Conservation (phyloP, 1,140 invertebrate species). For the Dreissena rostriformis region DNA sequence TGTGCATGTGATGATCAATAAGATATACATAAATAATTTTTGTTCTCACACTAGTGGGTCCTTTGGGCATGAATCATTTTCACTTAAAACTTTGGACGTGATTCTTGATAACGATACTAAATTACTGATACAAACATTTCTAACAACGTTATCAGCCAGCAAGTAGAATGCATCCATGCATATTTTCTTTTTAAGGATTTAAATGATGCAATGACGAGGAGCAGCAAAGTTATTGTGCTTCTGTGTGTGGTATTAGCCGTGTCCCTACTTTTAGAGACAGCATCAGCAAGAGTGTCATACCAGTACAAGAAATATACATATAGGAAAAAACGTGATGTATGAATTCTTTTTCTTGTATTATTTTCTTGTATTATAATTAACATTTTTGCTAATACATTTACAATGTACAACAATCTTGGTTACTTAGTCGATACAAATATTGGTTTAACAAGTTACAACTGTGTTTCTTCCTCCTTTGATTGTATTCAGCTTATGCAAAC, state of each 20-base stretch:
- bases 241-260: neutral
- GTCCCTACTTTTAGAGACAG: neutral
- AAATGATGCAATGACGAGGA: neutral
- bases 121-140: too few species aligned
- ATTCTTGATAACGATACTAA: too few species aligned
- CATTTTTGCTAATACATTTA: neutral
- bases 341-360: conserved; percentile 7
- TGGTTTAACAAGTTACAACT: neutral
- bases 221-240: neutral
- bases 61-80: too few species aligned
- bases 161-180: too few species aligned
- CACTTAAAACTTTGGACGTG: too few species aligned
- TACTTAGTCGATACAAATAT: neutral
- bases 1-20: too few species aligned
- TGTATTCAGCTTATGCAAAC: neutral
- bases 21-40: too few species aligned
- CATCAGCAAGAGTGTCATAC: conserved; percentile 54
- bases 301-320: conserved; percentile 69
- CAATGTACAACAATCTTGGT: neutral
- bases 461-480: neutral
- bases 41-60: too few species aligned
- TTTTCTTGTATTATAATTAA: neutral
- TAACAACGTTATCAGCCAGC: too few species aligned
- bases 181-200: neutral
- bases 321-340: conserved; percentile 69